Evolutionary conservation across 2,888 invertebrate genomes (phyloP).

Genomic region (Epinotia bilunana): DNA sequence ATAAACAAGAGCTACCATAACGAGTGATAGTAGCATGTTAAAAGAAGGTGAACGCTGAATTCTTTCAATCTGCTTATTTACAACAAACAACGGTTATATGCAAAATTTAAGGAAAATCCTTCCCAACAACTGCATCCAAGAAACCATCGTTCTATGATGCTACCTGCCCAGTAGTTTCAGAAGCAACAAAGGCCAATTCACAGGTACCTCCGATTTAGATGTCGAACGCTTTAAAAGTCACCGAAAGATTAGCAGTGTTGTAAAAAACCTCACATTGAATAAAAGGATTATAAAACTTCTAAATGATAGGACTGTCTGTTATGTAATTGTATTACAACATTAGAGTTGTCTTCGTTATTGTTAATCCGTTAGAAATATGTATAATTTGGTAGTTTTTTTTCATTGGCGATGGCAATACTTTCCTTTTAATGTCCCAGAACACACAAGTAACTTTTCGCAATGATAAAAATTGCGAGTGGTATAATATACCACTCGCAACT

Average conservation of each 20-base stretch:
- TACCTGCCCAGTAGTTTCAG: constrained; percentile 24
- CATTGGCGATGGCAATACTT: neutral
- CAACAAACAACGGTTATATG: neutral
- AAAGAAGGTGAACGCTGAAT: neutral
- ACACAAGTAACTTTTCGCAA: no score
- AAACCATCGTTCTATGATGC: neutral
- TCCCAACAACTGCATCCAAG: neutral
- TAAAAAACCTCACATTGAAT: constrained; percentile 26
- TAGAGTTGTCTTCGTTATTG: neutral
- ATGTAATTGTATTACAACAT: constrained; percentile 19
- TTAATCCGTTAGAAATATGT: neutral
- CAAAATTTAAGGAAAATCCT: constrained; percentile 12
- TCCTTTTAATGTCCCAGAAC: neutral
- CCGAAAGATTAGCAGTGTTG: constrained; percentile 20
- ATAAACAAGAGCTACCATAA: no score
- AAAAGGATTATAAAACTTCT: constrained; percentile 12
- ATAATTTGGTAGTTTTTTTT: neutral
- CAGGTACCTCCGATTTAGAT: constrained; percentile 4
- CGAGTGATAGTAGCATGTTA: neutral
- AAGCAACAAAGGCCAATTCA: constrained; percentile 5
- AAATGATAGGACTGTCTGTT: neutral
- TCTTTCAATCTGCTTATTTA: neutral
- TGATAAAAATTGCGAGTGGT: no score
- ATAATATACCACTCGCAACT: no score
- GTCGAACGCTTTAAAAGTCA: constrained; percentile 18